phyloP scores from a whole-genome alignment of 2,797 vertebrate genomes.

The Parauchenoglanis ngamensis region DNA sequence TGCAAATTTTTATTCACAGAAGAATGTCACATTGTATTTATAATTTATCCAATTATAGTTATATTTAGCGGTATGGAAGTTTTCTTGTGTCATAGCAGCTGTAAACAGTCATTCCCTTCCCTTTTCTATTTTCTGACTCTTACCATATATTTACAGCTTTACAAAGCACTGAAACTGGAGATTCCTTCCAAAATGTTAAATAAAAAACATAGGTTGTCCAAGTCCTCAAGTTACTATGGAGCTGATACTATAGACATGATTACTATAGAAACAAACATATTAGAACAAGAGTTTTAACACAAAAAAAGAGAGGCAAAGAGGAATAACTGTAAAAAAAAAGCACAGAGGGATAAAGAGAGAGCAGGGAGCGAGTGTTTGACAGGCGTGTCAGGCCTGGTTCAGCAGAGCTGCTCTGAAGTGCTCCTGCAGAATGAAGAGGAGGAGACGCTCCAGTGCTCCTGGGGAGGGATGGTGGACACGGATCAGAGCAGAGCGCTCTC shows the following conservation, averaged over 20 bases:
- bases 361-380: conserved; percentile 37
- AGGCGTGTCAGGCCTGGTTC: conserved; percentile 26
- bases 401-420: conserved; percentile 18
- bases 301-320: background rate
- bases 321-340: background rate
- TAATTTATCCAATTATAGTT: background rate
- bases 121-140: no score
- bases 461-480: conserved; percentile 40
- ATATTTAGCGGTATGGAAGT: no score
- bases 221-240: background rate
- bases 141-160: background rate
- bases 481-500: conserved; percentile 36
- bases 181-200: background rate
- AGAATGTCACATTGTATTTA: background rate
- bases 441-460: conserved; percentile 32
- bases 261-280: background rate
- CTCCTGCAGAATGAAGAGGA: conserved; percentile 19
- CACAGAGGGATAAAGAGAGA: conserved; percentile 13
- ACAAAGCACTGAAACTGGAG: background rate
- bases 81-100: no score
- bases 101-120: no score
- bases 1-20: background rate
- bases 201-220: background rate
- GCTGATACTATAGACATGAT: background rate
- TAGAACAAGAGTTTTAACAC: background rate